Conservation (phyloP, 2,888 invertebrate species). For the Ormyrus labotus region DNA sequence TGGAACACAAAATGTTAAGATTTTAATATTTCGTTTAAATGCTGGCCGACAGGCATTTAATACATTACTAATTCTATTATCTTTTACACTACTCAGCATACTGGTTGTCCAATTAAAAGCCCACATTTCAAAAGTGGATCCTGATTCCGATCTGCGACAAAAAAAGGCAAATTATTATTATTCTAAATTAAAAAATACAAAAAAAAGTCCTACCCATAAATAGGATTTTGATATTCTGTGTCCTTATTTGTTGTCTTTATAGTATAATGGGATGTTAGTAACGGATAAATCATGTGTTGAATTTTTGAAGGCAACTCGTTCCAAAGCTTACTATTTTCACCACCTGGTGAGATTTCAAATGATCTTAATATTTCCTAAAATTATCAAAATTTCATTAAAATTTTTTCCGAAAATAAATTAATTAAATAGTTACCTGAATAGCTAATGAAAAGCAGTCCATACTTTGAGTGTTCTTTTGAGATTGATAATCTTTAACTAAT, state of each 20-base stretch:
- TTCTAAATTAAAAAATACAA: not conserved
- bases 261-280: conserved; percentile 81
- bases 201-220: conserved; percentile 71
- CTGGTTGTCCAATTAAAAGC: conserved; percentile 86
- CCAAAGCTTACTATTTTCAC: conserved; percentile 82
- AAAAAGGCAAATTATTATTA: conserved; percentile 1
- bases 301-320: conserved; percentile 83
- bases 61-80: conserved; percentile 79
- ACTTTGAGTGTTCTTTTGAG: conserved; percentile 85
- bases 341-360: conserved; percentile 83
- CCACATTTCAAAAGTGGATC: conserved; percentile 85
- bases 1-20: conserved; percentile 85
- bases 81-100: conserved; percentile 81
- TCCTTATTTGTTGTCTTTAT: conserved; percentile 63
- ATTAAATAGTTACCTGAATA: conserved; percentile 76
- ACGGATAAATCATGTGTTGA: conserved; percentile 86
- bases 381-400: not conserved
- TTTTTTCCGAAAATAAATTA: conserved; percentile 3
- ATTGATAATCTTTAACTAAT: conserved; percentile 85
- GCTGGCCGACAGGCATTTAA: conserved; percentile 85
- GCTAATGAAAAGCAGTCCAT: conserved; percentile 89
- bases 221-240: conserved; percentile 70
- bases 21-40: conserved; percentile 84
- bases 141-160: conserved; percentile 79
- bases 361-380: conserved; percentile 83